Percentiles rank a stretch among this genome's conserved stretches.
Conservation (phyloP, 2,888 invertebrate genomes). For the Agrotis clavis region DNA sequence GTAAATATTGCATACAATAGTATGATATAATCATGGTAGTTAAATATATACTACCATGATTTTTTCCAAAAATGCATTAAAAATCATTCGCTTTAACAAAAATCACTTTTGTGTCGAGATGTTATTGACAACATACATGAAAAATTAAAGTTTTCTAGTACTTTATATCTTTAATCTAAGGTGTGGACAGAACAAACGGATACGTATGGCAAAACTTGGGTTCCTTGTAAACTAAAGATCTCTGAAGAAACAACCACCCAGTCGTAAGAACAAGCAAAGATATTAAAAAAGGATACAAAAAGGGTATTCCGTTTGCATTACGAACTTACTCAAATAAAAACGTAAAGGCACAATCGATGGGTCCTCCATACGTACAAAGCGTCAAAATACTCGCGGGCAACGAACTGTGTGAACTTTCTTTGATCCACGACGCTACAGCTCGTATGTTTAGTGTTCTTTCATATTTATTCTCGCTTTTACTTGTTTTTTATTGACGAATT, state of each 20-base stretch:
- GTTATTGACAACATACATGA: no score
- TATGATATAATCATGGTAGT: no score
- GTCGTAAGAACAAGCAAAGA: background rate
- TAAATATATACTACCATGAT: no score
- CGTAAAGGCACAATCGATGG: slow-evolving; percentile 49
- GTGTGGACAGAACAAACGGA: no score
- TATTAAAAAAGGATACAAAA: slow-evolving; percentile 36
- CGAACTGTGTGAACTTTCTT: slow-evolving; percentile 68
- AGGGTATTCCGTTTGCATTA: slow-evolving; percentile 47
- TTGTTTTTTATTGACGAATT: slow-evolving; percentile 16
- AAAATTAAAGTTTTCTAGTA: no score
- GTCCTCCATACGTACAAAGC: slow-evolving; percentile 66
- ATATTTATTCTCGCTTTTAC: slow-evolving; percentile 54
- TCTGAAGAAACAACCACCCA: background rate
- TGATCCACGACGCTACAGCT: slow-evolving; percentile 66
- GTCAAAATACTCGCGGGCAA: slow-evolving; percentile 60
- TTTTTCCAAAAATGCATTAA: no score
- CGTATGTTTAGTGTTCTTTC: slow-evolving; percentile 49
- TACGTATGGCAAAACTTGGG: no score
- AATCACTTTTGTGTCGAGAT: no score
- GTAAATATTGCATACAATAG: no score
- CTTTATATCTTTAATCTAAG: no score
- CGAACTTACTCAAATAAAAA: slow-evolving; percentile 51
- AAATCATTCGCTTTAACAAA: no score
- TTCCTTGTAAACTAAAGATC: no score